These are phyloP conservation scores for Sturnira hondurensis DNA, from an alignment of 2,113 vertebrate genomes.

Conservation along the genomic window DNA sequence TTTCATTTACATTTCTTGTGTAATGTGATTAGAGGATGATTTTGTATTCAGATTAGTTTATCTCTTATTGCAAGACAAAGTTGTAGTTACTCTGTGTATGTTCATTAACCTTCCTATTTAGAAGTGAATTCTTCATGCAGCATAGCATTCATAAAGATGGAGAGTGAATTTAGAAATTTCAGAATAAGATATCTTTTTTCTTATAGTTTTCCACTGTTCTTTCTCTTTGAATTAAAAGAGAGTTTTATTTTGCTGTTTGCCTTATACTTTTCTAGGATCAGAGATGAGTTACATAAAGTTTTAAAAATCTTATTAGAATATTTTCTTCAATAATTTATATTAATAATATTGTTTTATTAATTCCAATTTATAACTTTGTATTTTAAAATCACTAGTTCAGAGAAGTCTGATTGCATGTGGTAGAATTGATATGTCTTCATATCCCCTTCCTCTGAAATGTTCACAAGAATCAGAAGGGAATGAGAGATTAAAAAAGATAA, in stretches of 20 bases:
- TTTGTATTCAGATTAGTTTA: background rate
- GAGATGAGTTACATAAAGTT: background rate
- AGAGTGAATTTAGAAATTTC: background rate
- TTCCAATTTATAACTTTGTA: background rate
- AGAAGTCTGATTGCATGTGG: background rate
- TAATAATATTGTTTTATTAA: background rate
- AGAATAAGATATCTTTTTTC: background rate
- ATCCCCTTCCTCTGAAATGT: background rate
- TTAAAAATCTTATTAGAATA: background rate
- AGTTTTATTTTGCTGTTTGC: background rate
- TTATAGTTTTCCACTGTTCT: background rate
- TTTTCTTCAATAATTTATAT: background rate
- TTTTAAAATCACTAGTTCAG: constrained; percentile 12
- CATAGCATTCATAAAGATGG: background rate
- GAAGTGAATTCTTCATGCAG: background rate
- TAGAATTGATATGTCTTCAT: background rate
- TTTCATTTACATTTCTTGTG: background rate
- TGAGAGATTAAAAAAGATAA: background rate
- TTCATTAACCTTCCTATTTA: background rate
- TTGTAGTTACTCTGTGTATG: background rate
- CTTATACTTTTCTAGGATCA: background rate
- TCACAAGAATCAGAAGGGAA: background rate
- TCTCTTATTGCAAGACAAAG: background rate
- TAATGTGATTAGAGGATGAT: background rate
- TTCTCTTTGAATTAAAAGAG: background rate